Evolutionary conservation across 2,797 vertebrate genomes (phyloP).

Genomic region (Premnoplex brunnescens): DNA sequence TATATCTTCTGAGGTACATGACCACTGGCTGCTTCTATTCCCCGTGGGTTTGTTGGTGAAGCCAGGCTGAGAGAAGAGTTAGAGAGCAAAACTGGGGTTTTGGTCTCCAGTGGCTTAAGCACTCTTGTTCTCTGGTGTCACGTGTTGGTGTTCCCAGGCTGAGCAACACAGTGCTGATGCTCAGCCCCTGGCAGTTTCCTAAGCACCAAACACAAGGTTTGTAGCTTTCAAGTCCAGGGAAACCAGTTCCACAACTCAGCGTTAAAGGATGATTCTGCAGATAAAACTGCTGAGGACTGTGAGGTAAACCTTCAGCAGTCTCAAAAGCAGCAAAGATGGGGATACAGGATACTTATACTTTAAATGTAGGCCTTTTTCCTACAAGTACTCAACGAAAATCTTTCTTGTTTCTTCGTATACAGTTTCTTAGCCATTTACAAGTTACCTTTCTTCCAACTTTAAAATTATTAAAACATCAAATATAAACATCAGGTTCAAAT

Average conservation of each 20-base stretch:
- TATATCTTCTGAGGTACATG: background rate
- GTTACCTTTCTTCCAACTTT: background rate
- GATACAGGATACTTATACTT: background rate
- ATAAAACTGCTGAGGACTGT: background rate
- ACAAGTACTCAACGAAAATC: background rate
- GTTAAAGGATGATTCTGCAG: background rate
- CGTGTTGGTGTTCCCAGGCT: fast-evolving
- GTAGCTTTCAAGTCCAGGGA: background rate
- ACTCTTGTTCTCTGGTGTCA: background rate
- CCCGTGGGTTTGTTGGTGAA: background rate
- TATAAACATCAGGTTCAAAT: background rate
- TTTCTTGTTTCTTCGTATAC: background rate
- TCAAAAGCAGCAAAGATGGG: background rate
- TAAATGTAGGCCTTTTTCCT: background rate
- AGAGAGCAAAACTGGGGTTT: background rate
- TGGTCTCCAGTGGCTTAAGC: background rate
- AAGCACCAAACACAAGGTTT: background rate
- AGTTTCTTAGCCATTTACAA: background rate
- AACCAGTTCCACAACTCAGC: background rate
- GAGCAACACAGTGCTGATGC: background rate
- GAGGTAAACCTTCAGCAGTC: background rate
- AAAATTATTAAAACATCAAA: background rate
- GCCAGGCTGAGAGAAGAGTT: background rate
- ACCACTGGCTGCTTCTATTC: background rate
- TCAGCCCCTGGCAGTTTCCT: background rate